Percentiles rank a stretch among this genome's conserved stretches.
Evolutionary conservation across 2,888 invertebrate species (phyloP).

Genomic region (Meganola albula): DNA sequence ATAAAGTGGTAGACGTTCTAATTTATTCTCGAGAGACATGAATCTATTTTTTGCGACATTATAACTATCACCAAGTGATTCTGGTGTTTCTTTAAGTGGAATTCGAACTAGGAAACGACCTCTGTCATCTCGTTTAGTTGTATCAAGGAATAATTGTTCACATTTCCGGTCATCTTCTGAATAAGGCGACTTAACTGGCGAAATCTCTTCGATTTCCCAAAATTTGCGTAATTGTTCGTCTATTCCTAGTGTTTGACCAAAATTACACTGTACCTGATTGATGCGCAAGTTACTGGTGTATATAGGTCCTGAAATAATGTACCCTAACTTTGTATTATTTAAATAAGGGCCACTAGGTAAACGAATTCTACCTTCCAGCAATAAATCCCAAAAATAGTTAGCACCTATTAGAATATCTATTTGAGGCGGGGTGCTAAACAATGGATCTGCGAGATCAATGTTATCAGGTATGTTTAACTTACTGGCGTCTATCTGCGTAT

Average conservation of each 20-base stretch:
- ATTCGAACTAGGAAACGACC: too few relatives aligned
- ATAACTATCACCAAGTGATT: too few relatives aligned
- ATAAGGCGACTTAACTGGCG: too few relatives aligned
- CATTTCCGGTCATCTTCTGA: too few relatives aligned
- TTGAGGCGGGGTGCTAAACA: not conserved
- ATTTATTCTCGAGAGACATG: constrained; percentile 2
- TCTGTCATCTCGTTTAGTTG: too few relatives aligned
- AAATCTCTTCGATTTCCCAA: too few relatives aligned
- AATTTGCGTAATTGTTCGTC: too few relatives aligned
- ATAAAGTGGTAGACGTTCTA: constrained; percentile 1
- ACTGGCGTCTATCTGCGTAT: constrained; percentile 1
- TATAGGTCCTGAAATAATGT: not conserved
- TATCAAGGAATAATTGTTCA: too few relatives aligned
- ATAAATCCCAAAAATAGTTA: not conserved
- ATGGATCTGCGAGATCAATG: constrained; percentile 1
- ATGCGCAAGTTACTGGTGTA: constrained; percentile 1
- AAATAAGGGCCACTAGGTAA: not conserved
- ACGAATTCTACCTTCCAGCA: not conserved
- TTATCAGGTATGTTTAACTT: constrained; percentile 1
- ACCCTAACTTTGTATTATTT: constrained; percentile 4
- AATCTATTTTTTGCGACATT: constrained; percentile 1
- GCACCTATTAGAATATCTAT: constrained; percentile 3
- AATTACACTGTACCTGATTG: not conserved
- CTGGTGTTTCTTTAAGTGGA: too few relatives aligned
- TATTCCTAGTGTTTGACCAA: constrained; percentile 1